Conservation (phyloP, 2,797 vertebrate species). For the Thamnophis elegans region DNA sequence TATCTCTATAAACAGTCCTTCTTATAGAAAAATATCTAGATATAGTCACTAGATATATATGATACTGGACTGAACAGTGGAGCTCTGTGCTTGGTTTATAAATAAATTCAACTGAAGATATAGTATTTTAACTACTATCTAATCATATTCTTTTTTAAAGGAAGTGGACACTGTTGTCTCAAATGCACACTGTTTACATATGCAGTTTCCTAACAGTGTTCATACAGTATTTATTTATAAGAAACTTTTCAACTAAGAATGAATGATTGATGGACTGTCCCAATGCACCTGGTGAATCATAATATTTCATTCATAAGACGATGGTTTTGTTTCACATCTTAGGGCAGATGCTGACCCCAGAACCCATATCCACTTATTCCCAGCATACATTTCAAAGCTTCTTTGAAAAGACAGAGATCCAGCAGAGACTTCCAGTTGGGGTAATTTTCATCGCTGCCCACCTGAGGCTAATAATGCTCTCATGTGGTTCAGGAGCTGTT, state of each 20-base stretch:
- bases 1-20: conserved; percentile 65
- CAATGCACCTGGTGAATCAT: neutral
- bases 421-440: neutral
- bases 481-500: neutral
- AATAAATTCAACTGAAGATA: neutral
- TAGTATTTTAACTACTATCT: neutral
- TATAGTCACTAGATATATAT: conserved; percentile 52
- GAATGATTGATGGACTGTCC: neutral
- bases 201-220: neutral
- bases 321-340: neutral
- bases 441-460: neutral
- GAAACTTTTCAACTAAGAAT: neutral
- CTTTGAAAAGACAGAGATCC: neutral
- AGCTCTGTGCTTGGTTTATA: conserved; percentile 41
- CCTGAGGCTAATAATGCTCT: neutral
- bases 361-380: neutral
- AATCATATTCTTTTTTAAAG: neutral
- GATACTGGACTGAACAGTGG: conserved; percentile 49
- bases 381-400: neutral
- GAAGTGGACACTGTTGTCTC: neutral
- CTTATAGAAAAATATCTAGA: conserved; percentile 52
- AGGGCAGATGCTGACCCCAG: neutral
- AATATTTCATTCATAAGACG: neutral
- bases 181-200: neutral
- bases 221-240: neutral